Evolutionary conservation across 2,797 vertebrate genomes (phyloP), one percentile per base, ranked within the genome.

Genomic region (Pangasius djambal): DNA sequence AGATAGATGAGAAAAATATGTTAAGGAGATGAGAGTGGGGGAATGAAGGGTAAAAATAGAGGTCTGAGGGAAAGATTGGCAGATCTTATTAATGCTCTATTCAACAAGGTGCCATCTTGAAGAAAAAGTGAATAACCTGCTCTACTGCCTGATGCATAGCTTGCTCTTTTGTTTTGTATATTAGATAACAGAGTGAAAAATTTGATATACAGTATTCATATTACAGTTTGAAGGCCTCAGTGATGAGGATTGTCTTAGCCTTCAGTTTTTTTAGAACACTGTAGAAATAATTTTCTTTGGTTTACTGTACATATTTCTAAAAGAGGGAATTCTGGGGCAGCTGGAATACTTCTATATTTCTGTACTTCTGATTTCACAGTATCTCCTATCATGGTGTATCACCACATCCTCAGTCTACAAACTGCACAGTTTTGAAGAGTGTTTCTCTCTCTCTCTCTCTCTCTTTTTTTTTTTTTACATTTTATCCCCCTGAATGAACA

Each of bases 401-500:
- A 8, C 44, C 34, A 40, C 20, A 82, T 9, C 31, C 55, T 12
- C 57, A 44, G 79, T 69, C 52, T 59, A 57, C 34, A 63, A 50
- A 44, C 31, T 61, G 31, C 70, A 12, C 37, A n/a, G 72, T 77
- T 74, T 88, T 50, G 4, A 44, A 65, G 74, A 40, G 31, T 67
- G 82, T 50, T 83, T 67, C 15, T 31, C 28, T 48, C 44, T 44
- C 44, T 44, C 44, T 44, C 44, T 44, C 5, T 44, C 44, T 44
- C 3, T 44, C 3, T 48, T 48, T 48, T 48, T 48, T 48, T 85
- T 55, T 72, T 57, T 67, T 25, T 31, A 77, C 74, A 85, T 63
- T 75, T 85, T 48, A 78, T 84, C 31, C 50, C 50, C 61, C 61
- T 89, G 83, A 85, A 85, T 79, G 88, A 65, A 77, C 50, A 69